phyloP scores from a whole-genome alignment of 2,888 invertebrate species.

The Harmothoe impar region DNA sequence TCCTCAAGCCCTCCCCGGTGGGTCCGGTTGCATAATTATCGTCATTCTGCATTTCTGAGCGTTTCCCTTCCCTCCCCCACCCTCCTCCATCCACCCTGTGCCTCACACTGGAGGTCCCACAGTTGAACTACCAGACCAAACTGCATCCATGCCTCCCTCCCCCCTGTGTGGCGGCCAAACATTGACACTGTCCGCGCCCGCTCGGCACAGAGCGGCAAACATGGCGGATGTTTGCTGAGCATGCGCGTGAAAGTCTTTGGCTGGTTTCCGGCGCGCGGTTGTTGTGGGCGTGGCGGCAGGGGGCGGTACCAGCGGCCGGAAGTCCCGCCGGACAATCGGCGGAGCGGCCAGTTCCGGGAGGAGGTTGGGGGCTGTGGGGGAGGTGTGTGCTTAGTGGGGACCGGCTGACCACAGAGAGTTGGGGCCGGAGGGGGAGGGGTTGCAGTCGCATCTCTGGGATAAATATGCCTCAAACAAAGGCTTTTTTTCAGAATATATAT shows the following conservation, averaged over 20 bases:
- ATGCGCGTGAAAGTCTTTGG: slow-evolving; percentile 58
- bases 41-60: slow-evolving; percentile 30
- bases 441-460: neutral
- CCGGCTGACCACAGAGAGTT: neutral
- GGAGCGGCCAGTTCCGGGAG: neutral
- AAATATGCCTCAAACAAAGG: neutral
- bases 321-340: slow-evolving; percentile 42
- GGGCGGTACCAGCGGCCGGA: slow-evolving; percentile 49
- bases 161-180: slow-evolving; percentile 39
- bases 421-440: too few species aligned
- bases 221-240: slow-evolving; percentile 45
- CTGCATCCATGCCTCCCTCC: neutral
- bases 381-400: neutral
- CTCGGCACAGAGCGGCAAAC: slow-evolving; percentile 12
- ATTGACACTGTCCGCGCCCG: slow-evolving; percentile 36
- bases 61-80: neutral
- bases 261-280: slow-evolving; percentile 50
- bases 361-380: neutral
- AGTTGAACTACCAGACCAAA: too few species aligned
- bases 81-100: slow-evolving; percentile 29
- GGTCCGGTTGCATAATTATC: slow-evolving; percentile 50
- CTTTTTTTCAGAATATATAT: too few species aligned
- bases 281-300: slow-evolving; percentile 30
- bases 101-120: neutral
- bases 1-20: neutral